Conservation (phyloP, 2,888 invertebrate genomes). For the Ophioninae sp. region DNA sequence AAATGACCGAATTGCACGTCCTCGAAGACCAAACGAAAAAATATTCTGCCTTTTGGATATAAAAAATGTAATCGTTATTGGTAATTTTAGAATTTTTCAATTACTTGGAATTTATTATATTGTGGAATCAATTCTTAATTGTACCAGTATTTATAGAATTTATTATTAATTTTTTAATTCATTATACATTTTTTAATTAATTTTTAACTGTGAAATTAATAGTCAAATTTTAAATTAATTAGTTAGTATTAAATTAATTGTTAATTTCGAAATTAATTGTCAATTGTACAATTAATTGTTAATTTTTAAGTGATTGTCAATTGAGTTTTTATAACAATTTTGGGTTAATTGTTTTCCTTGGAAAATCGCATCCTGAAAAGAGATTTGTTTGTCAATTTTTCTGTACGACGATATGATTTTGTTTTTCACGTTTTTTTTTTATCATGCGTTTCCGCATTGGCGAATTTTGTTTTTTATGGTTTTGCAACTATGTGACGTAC, state of each 20-base stretch:
- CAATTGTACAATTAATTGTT: neutral
- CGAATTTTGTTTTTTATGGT: conserved; percentile 12
- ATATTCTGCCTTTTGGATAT: neutral
- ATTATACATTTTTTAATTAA: neutral
- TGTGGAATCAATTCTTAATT: no score
- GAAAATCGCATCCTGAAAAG: neutral
- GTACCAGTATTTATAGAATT: neutral
- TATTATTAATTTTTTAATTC: no score
- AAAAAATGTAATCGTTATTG: neutral
- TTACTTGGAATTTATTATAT: no score
- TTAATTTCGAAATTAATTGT: no score
- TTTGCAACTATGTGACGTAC: neutral
- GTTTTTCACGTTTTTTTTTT: neutral
- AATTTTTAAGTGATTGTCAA: neutral
- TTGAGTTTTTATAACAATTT: neutral
- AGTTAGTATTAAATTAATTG: neutral
- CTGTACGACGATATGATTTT: neutral
- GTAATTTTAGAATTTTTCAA: neutral
- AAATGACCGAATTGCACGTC: neutral
- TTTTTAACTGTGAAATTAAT: neutral
- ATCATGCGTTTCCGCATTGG: neutral
- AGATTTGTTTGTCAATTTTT: neutral
- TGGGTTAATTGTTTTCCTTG: neutral
- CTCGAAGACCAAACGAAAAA: neutral
- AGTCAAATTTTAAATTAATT: neutral